Evolutionary conservation across 2,888 invertebrate genomes (phyloP), one percentile per base, ranked within the genome.

Genomic region (Rhodophaea formosa): DNA sequence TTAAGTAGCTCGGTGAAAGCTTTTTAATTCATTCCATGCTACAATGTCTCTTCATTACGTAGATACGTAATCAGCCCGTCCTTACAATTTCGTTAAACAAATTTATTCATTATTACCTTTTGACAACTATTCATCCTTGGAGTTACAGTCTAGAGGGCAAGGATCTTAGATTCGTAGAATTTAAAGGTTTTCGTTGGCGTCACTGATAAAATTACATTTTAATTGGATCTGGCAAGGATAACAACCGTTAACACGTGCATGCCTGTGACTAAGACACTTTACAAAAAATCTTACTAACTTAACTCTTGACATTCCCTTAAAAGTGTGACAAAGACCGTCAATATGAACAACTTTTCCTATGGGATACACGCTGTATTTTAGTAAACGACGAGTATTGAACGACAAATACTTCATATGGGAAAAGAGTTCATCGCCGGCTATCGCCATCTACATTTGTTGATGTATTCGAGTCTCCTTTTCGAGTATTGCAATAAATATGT

Each of bases 1-100:
- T 69, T 66, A 67, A 65, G 61, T 72, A 70, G 62, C 64, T 58
- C 53, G 52, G 53, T 64, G 57, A 66, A 67, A 58, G 59, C 59
- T 58, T 62, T 61, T 57, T 57, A 56, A 59, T 8, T 53, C 44
- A 58, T 52, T 35, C 35, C 32, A 30, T 35, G 42, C 30, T 30
- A 32, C 52, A 43, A 15, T 23, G 23, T 23, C 23, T 23, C 47
- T 51, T 35, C 12, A 39, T 39, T 39, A 39, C 10, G 12, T 58
- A 35, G 46, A 39, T 5, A n/a, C 12, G 10, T 39, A 39, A n/a
- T 39, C 39, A 39, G 14, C 29, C 12, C 10, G 53, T n/a, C 35
- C 35, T 35, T 35, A 49, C 23, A 23, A 49, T 49, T 39, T 39
- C 3, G 39, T 8, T 12, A n/a, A 39, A 39, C 39, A 12, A 39